Conservation (phyloP, 2,113 vertebrate genomes). For the Halcyon malimbica region DNA sequence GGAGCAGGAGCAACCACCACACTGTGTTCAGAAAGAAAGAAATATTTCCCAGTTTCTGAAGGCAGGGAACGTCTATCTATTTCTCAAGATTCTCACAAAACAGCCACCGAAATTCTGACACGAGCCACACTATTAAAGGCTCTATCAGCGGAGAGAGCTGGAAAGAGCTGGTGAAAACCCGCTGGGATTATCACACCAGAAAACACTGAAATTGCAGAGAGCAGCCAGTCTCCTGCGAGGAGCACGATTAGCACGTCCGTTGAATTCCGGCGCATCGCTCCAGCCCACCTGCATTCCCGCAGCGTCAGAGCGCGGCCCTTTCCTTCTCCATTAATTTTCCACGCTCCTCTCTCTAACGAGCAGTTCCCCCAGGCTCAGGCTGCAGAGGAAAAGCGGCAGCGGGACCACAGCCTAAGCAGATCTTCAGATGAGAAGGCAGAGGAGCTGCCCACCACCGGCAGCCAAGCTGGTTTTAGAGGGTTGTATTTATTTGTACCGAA, state of each 20-base stretch:
- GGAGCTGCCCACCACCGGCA: background rate
- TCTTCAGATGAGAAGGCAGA: background rate
- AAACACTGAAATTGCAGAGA: background rate
- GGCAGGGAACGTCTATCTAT: background rate
- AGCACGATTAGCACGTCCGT: background rate
- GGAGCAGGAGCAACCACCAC: fast-evolving
- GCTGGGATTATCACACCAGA: background rate
- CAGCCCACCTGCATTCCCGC: conserved; percentile 71
- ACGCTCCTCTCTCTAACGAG: conserved; percentile 61
- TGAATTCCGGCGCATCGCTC: background rate
- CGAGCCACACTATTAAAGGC: background rate
- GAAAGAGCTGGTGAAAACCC: background rate
- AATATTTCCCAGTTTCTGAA: background rate
- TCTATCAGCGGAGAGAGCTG: background rate
- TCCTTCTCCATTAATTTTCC: conserved; percentile 64
- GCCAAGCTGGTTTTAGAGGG: conserved; percentile 23
- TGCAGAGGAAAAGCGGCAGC: background rate
- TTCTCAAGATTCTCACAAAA: background rate
- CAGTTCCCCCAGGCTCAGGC: conserved; percentile 48
- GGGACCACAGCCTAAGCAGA: conserved; percentile 11
- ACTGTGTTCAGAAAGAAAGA: background rate
- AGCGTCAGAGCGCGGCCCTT: conserved; percentile 58
- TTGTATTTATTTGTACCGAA: background rate
- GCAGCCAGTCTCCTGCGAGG: background rate
- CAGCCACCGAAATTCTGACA: background rate